A percentile compares a stretch with the other conserved stretches of the same genome.
Evolutionary conservation across 2,113 vertebrate species (phyloP).

Genomic region (Grantiella picta): DNA sequence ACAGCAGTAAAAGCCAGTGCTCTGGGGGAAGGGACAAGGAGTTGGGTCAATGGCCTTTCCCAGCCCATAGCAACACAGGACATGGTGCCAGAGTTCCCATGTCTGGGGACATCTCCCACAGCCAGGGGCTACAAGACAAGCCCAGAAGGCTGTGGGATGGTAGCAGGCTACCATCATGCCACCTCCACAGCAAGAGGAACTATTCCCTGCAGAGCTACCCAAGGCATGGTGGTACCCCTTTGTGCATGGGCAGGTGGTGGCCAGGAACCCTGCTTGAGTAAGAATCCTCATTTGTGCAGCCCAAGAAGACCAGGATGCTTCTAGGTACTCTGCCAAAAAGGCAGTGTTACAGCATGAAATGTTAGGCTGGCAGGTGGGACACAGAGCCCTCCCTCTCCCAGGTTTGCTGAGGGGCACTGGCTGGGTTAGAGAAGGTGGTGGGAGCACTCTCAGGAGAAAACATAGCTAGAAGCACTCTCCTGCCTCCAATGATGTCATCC

Average conservation of each 20-base stretch:
- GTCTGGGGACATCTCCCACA: not conserved
- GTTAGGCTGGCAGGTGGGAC: not conserved
- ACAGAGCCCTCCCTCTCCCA: not conserved
- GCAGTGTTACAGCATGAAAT: not conserved
- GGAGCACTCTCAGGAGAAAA: not conserved
- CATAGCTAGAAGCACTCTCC: not conserved
- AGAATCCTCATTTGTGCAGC: not conserved
- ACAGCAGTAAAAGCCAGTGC: constrained; percentile 56
- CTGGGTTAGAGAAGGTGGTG: not conserved
- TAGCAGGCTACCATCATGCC: not conserved
- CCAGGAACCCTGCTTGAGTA: not conserved
- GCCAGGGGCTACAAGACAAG: not conserved
- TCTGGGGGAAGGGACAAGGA: constrained; percentile 52
- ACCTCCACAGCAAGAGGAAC: not conserved
- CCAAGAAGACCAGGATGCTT: not conserved
- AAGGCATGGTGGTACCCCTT: not conserved
- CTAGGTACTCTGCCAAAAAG: not conserved
- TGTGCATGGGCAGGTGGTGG: not conserved
- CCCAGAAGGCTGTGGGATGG: not conserved
- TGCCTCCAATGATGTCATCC: not conserved
- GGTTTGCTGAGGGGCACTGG: not conserved
- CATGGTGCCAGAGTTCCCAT: not conserved
- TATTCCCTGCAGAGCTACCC: not conserved
- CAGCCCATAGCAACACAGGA: not conserved
- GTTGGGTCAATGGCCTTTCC: constrained; percentile 39